Conservation (phyloP, 2,888 invertebrate species). For the Drosophila affinis region DNA sequence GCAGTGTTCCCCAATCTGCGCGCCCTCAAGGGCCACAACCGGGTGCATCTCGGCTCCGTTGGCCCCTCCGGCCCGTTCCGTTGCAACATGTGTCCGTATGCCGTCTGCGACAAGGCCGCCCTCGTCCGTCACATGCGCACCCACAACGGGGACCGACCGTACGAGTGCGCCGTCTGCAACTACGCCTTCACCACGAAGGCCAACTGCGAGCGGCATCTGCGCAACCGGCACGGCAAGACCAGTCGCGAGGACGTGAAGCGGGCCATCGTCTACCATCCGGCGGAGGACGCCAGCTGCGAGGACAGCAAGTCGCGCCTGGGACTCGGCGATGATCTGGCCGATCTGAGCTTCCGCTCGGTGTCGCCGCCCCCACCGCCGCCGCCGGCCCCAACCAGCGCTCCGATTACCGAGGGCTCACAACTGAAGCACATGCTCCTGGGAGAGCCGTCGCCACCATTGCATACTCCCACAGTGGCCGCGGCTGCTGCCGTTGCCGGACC, state of each 20-base stretch:
- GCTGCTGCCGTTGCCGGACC: slow-evolving; percentile 83
- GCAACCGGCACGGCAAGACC: slow-evolving; percentile 94
- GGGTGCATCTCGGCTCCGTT: slow-evolving; percentile 91
- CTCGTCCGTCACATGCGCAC: slow-evolving; percentile 95
- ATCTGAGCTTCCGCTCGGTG: slow-evolving; percentile 53
- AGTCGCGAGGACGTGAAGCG: slow-evolving; percentile 95
- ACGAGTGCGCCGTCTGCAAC: slow-evolving; percentile 96
- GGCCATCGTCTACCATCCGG: slow-evolving; percentile 93
- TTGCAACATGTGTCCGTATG: slow-evolving; percentile 96
- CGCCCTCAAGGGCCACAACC: slow-evolving; percentile 95
- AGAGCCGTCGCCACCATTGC: slow-evolving; percentile 40
- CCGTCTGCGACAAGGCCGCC: slow-evolving; percentile 93
- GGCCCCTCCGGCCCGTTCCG: slow-evolving; percentile 91
- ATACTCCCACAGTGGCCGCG: slow-evolving; percentile 81
- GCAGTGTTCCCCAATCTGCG: slow-evolving; percentile 94
- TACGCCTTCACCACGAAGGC: slow-evolving; percentile 99
- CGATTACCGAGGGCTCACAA: slow-evolving; percentile 84
- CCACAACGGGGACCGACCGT: slow-evolving; percentile 97
- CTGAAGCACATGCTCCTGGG: slow-evolving; percentile 84
- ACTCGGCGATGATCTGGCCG: slow-evolving; percentile 56
- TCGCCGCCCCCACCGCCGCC: slow-evolving; percentile 72
- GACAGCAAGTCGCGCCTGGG: slow-evolving; percentile 80
- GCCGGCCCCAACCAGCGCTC: slow-evolving; percentile 44
- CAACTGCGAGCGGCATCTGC: slow-evolving; percentile 96
- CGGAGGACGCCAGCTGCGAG: slow-evolving; percentile 92